Evolutionary conservation across 2,113 vertebrate species (phyloP).

Genomic region (Nesoenas mayeri): DNA sequence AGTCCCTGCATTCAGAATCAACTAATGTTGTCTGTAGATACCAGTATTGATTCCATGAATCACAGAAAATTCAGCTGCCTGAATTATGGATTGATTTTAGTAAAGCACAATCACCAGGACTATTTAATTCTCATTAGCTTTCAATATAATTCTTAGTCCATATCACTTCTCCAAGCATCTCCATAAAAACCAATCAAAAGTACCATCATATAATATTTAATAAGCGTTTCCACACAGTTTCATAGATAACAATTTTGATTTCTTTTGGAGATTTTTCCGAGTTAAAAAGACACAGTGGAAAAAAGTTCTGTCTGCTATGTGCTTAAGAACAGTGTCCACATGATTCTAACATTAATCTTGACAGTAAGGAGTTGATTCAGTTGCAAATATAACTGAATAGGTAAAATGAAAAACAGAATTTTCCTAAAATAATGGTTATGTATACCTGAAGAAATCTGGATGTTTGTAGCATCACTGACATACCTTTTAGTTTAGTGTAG

Average conservation of each 20-base stretch:
- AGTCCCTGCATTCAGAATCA: background rate
- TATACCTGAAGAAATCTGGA: background rate
- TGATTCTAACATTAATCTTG: background rate
- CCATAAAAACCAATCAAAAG: background rate
- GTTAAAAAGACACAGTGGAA: background rate
- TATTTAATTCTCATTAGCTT: background rate
- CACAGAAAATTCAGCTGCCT: background rate
- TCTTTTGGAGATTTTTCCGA: background rate
- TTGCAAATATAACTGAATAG: background rate
- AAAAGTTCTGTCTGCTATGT: background rate
- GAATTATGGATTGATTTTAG: background rate
- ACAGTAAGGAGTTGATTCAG: background rate
- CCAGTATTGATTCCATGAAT: background rate
- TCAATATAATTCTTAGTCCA: background rate
- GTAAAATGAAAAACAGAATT: background rate
- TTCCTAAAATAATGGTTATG: background rate
- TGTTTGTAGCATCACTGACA: background rate
- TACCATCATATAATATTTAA: background rate
- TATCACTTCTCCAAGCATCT: background rate
- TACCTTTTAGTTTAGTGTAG: slow-evolving; percentile 92
- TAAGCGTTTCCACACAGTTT: background rate
- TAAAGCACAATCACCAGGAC: background rate
- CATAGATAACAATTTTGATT: background rate
- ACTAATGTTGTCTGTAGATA: background rate
- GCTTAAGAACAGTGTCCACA: background rate